Base-by-base conservation (phyloP, 2,888 invertebrate species). In the Trissolcus japonicus region DNA sequence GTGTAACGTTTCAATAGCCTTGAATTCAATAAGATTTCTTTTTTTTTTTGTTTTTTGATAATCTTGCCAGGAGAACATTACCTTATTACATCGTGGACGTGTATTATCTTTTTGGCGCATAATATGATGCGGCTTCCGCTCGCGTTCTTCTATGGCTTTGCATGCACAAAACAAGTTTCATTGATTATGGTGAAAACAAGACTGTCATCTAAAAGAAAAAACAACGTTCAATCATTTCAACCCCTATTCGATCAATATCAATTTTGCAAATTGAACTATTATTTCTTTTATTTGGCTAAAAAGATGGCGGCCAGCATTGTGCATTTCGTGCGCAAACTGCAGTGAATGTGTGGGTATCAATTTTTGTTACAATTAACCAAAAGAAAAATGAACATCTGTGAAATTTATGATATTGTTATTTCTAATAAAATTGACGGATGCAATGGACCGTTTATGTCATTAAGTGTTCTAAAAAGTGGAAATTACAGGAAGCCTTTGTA, bases 401-500 rank as follows among this genome's bases (percentile, higher is more conserved):
- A 57, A 68, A 17, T 67, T 71, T 71, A 69, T 75, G n/a, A n/a
- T n/a, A n/a, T n/a, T n/a, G 2, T 19, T 19, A 19, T 19, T 19
- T 19, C 19, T 75, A 72, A 75, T 75, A 62, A 72, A 75, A 75
- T 78, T 68, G 65, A 60, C 72, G 72, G 75, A 78, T 72, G 72
- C 72, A 65, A 72, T 72, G 75, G 78, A 76, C 75, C 75, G 65
- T 79, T 76, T 79, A 72, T 61, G 68, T 72, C 50, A 56, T 79
- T 76, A 73, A 56, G 50, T 55, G 72, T 43, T 63, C 60, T 75
- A 72, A 78, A 65, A 25, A 63, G 67, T 56, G 66, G 48, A 75
- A 74, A 75, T 72, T 75, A 67, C 75, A 78, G 75, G 78, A 78
- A 78, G 78, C 53, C 67, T 78, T 78, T 78, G 66, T 71, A 56